Percentiles rank a stretch among this genome's conserved stretches.
phyloP scores from a whole-genome alignment of 2,888 invertebrate genomes.

The Stegophylla sp. region DNA sequence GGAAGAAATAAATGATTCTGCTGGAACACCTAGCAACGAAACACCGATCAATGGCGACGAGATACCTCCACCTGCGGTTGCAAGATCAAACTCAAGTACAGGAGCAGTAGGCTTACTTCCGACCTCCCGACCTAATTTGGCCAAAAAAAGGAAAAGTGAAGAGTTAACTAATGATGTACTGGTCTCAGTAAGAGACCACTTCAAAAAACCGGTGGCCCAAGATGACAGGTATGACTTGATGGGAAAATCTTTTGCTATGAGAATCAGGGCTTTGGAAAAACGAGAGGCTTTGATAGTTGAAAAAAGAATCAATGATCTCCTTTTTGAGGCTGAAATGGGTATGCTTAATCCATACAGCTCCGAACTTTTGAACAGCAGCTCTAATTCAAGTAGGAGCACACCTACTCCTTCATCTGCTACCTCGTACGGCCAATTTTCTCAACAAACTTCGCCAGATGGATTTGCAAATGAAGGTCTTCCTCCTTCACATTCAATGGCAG shows the following conservation, averaged over 20 bases:
- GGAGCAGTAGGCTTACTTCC: too few relatives aligned
- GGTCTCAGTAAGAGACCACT: background rate
- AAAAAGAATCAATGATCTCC: conserved; percentile 16
- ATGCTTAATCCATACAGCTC: conserved; percentile 1
- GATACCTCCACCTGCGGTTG: background rate
- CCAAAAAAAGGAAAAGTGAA: background rate
- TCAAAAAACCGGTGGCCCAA: background rate
- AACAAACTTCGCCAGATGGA: too few relatives aligned
- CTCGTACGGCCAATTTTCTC: too few relatives aligned
- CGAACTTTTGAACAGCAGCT: background rate
- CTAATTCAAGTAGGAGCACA: too few relatives aligned
- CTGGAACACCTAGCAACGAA: background rate
- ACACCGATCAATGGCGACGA: background rate
- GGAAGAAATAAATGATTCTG: background rate
- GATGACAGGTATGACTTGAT: background rate
- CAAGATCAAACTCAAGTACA: too few relatives aligned
- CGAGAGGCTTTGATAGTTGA: background rate
- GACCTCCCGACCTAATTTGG: too few relatives aligned
- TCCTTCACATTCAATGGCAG: too few relatives aligned
- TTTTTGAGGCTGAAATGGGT: conserved; percentile 18
- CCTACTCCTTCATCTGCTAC: too few relatives aligned
- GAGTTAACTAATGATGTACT: background rate
- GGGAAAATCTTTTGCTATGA: conserved; percentile 7
- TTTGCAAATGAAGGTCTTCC: too few relatives aligned
- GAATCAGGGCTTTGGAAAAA: background rate